phyloP scores from a whole-genome alignment of 2,797 vertebrate genomes.

The Spinibarbus caldwelli region DNA sequence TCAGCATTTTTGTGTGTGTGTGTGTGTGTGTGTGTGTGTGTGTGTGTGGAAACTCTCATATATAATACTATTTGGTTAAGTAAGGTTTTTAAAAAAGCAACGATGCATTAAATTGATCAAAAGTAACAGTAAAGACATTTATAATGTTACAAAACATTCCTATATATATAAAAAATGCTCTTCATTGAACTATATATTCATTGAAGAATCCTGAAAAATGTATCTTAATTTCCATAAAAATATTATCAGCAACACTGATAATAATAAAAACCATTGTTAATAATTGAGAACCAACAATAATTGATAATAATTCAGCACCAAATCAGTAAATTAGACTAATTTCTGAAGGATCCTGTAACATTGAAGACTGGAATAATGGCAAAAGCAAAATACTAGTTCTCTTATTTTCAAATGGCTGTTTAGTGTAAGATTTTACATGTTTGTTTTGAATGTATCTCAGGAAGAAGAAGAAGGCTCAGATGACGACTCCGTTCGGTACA shows the following conservation, averaged over 20 bases:
- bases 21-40: too few relatives aligned
- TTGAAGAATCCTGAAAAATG: background rate
- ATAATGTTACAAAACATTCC: background rate
- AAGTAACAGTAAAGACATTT: too few relatives aligned
- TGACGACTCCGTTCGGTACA: slow-evolving; percentile 81
- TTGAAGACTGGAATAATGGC: background rate
- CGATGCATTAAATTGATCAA: background rate
- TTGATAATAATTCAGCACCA: background rate
- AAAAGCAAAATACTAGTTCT: too few relatives aligned
- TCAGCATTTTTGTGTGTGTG: too few relatives aligned
- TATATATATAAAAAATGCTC: background rate
- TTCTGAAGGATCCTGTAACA: background rate
- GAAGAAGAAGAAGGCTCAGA: slow-evolving; percentile 99
- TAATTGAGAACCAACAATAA: background rate
- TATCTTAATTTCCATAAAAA: background rate
- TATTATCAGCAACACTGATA: background rate
- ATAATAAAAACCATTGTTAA: background rate
- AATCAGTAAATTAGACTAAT: background rate
- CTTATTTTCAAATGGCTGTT: background rate
- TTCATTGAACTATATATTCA: background rate
- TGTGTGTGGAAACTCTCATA: too few relatives aligned
- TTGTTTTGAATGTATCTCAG: slow-evolving; percentile 63
- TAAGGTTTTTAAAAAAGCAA: background rate
- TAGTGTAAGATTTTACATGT: background rate
- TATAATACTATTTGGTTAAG: background rate